Conservation (phyloP, 1,140 invertebrate genomes). For the Aricia agestis region DNA sequence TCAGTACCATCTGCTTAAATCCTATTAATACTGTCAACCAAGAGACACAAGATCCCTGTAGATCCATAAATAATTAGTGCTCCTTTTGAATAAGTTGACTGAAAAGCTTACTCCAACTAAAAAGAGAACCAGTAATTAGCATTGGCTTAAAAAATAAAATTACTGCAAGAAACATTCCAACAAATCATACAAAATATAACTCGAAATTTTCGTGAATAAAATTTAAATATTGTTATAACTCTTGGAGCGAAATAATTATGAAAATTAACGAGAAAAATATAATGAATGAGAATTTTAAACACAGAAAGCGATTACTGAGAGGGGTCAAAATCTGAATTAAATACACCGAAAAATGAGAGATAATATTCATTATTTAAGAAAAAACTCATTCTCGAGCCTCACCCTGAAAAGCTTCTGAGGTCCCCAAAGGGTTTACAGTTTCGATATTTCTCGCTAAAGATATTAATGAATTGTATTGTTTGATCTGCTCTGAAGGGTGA, state of each 20-base stretch:
- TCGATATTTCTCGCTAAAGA: neutral
- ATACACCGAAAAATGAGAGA: neutral
- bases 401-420: neutral
- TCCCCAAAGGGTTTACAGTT: neutral
- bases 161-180: neutral
- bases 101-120: neutral
- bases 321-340: conserved; percentile 3
- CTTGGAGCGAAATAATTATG: neutral
- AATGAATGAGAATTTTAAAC: neutral
- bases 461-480: conserved; percentile 4
- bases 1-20: too few relatives aligned
- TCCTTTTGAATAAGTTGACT: too few relatives aligned
- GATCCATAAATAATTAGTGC: too few relatives aligned
- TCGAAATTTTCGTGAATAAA: neutral
- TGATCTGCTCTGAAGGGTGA: neutral
- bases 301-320: neutral
- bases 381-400: neutral
- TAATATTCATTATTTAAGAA: neutral
- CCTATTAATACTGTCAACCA: too few relatives aligned
- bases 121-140: neutral
- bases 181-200: neutral
- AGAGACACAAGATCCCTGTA: too few relatives aligned
- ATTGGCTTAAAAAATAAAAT: neutral
- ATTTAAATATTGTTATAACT: neutral
- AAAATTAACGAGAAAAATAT: conserved; percentile 1